Conservation (phyloP, 1,140 invertebrate genomes). For the Drosophila bocki region DNA sequence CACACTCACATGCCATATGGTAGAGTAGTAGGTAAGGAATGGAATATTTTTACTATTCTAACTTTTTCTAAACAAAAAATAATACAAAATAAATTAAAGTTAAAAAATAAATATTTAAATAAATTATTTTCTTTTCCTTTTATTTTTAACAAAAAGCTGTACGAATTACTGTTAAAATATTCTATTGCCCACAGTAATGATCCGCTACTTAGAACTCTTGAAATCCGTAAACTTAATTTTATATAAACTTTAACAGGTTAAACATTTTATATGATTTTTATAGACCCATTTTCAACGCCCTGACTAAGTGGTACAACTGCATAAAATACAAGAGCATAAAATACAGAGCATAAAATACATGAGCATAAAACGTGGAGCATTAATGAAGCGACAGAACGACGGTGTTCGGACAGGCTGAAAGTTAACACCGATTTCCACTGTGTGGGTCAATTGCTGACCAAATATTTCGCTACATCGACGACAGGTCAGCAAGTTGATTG, state of each 20-base stretch:
- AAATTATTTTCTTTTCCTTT: neutral
- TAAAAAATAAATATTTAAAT: neutral
- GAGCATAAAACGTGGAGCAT: neutral
- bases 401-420: slow-evolving; percentile 13
- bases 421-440: slow-evolving; percentile 22
- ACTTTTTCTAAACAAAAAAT: neutral
- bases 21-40: slow-evolving; percentile 4
- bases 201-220: neutral
- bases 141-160: neutral
- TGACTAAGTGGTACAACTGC: neutral
- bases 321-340: neutral
- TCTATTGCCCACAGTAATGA: neutral
- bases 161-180: neutral
- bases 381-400: neutral
- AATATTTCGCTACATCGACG: slow-evolving; percentile 66
- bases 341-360: neutral
- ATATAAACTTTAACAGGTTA: neutral
- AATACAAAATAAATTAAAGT: neutral
- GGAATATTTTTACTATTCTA: neutral
- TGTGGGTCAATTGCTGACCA: slow-evolving; percentile 75
- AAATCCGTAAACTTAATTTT: neutral
- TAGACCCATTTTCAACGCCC: neutral
- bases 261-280: slow-evolving; percentile 13
- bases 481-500: slow-evolving; percentile 82
- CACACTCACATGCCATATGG: neutral